These are phyloP conservation scores for Tursiops truncatus DNA, from an alignment of 2,113 vertebrate genomes.

Conservation along the genomic window DNA sequence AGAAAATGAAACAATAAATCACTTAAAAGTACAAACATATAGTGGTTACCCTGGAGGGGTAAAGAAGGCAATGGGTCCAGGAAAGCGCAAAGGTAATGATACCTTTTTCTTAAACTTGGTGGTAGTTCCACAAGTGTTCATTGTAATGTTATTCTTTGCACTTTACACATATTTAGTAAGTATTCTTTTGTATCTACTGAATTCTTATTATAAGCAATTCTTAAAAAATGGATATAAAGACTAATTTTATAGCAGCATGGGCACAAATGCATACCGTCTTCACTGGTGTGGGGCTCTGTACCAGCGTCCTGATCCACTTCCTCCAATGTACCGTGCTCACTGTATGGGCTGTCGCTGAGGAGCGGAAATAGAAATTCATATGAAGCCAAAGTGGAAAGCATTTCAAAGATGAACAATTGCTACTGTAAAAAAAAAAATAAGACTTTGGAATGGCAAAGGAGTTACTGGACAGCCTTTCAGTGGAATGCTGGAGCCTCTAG, in stretches of 20 bases:
- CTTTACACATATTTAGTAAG: background rate
- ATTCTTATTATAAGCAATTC: background rate
- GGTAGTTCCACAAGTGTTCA: background rate
- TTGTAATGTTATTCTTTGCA: background rate
- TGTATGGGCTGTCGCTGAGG: constrained; percentile 95
- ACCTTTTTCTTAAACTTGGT: background rate
- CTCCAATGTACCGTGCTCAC: constrained; percentile 94
- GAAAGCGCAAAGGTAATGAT: background rate
- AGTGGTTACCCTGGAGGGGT: background rate
- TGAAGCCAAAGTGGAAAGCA: background rate
- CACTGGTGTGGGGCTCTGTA: constrained; percentile 96
- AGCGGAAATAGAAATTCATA: background rate
- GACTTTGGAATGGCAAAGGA: background rate
- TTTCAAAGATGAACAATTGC: background rate
- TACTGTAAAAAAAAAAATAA: background rate
- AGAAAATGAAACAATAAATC: background rate
- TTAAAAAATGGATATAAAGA: background rate
- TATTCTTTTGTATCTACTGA: background rate
- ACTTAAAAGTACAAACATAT: background rate
- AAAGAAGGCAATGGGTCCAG: background rate
- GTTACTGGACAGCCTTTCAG: background rate
- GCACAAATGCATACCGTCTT: constrained; percentile 89
- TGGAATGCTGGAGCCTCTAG: background rate
- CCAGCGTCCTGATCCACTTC: constrained; percentile 96
- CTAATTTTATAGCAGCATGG: background rate